Percentiles rank a stretch among this genome's conserved stretches.
Conservation (phyloP, 2,113 vertebrate species). For the Sitta europaea region DNA sequence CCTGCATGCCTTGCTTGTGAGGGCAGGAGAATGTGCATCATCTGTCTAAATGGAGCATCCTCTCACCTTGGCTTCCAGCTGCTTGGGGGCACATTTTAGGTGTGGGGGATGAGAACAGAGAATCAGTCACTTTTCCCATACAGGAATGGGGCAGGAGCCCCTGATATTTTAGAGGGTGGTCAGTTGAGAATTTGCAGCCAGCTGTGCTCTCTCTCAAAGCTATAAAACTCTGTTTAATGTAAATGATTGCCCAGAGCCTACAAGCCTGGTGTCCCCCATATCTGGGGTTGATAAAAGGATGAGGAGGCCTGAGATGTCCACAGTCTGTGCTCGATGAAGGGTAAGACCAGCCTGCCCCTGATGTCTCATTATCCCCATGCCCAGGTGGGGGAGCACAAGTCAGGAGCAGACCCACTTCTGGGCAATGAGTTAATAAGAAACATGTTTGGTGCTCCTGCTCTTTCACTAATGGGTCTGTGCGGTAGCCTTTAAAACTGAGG, state of each 20-base stretch:
- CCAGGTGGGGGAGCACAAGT: accelerated
- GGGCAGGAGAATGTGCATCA: background rate
- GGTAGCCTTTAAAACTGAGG: background rate
- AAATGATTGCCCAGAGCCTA: background rate
- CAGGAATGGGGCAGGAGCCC: background rate
- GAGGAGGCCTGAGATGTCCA: background rate
- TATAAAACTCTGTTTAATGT: background rate
- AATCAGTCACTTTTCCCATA: background rate
- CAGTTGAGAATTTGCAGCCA: background rate
- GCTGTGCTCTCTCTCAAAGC: background rate
- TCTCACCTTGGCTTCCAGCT: background rate
- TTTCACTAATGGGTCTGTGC: background rate
- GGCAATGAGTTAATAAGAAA: background rate
- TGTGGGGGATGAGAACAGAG: background rate
- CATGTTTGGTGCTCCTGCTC: background rate
- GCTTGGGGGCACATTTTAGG: background rate
- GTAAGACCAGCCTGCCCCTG: accelerated
- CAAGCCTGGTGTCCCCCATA: accelerated
- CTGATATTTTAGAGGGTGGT: background rate
- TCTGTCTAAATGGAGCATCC: background rate
- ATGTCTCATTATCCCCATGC: background rate
- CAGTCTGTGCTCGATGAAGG: accelerated
- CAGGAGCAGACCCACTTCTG: background rate
- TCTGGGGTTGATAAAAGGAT: background rate
- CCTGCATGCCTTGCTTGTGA: accelerated